These are phyloP conservation scores for Dasyurus viverrinus DNA, from an alignment of 2,113 vertebrate species.

Conservation along the genomic window DNA sequence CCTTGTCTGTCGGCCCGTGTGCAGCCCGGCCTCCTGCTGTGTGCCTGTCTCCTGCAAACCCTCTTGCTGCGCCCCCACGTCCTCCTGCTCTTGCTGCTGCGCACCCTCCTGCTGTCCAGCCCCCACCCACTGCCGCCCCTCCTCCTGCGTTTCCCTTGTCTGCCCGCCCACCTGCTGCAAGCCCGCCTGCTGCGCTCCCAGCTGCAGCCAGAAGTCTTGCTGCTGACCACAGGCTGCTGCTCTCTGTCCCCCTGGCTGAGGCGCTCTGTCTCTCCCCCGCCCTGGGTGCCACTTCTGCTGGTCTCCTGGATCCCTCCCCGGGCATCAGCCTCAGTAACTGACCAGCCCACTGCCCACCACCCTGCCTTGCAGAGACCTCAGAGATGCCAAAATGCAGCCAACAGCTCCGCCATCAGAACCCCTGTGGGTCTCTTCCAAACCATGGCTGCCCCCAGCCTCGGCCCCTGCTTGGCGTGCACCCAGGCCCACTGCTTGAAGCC, in stretches of 20 bases:
- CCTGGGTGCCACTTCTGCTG: too few relatives aligned
- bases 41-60: neutral
- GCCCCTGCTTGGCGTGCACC: neutral
- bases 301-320: neutral
- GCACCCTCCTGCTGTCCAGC: slow-evolving; percentile 1
- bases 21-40: neutral
- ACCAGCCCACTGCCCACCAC: neutral
- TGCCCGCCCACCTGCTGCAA: neutral
- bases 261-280: too few relatives aligned
- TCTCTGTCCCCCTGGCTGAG: neutral
- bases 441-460: neutral
- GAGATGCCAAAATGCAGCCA: neutral
- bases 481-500: too few relatives aligned
- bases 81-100: rapidly evolving
- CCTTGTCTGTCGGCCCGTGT: neutral
- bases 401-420: neutral
- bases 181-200: neutral
- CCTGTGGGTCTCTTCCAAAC: too few relatives aligned
- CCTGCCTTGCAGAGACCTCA: neutral
- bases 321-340: neutral
- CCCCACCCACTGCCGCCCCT: neutral
- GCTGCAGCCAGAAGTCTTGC: neutral
- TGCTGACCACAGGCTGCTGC: neutral
- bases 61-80: neutral
- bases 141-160: neutral